A percentile compares a stretch with the other conserved stretches of the same genome.
These are phyloP conservation scores for Pandemis corylana DNA, from an alignment of 2,888 invertebrate species.

Conservation along the genomic window DNA sequence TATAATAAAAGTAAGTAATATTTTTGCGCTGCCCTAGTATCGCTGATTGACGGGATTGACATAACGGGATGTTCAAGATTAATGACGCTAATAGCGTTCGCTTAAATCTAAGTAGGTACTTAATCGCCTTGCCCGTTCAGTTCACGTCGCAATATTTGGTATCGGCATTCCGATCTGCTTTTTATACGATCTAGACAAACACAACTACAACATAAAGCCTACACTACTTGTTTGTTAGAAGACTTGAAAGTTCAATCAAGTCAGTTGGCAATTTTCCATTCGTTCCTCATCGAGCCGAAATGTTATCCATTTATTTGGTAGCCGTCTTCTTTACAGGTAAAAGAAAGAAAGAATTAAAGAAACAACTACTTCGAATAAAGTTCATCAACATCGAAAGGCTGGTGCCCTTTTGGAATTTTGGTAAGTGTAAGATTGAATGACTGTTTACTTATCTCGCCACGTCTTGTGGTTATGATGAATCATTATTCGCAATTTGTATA, in stretches of 20 bases:
- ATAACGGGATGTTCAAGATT: conserved; percentile 72
- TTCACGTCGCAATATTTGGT: conserved; percentile 48
- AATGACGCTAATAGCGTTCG: conserved; percentile 60
- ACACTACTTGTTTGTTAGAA: conserved; percentile 16
- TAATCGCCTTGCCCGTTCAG: conserved; percentile 52
- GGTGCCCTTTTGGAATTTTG: conserved; percentile 31
- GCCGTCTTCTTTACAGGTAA: neutral
- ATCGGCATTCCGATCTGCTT: conserved; percentile 57
- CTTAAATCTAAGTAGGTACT: conserved; percentile 51
- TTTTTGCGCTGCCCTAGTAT: conserved; percentile 46
- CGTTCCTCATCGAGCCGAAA: conserved; percentile 3
- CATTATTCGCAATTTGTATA: conserved; percentile 16
- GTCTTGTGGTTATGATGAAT: conserved; percentile 32
- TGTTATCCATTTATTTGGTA: neutral
- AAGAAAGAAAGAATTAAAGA: neutral
- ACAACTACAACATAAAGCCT: conserved; percentile 25
- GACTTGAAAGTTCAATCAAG: conserved; percentile 8
- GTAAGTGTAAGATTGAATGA: conserved; percentile 11
- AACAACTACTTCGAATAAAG: conserved; percentile 6
- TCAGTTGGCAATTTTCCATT: conserved; percentile 11
- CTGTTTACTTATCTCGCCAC: conserved; percentile 23
- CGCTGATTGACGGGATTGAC: conserved; percentile 50
- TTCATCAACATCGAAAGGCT: conserved; percentile 38
- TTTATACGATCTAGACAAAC: conserved; percentile 43
- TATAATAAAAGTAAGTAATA: conserved; percentile 8